phyloP scores from a whole-genome alignment of 2,113 vertebrate genomes.

The Daphoenositta chrysoptera region DNA sequence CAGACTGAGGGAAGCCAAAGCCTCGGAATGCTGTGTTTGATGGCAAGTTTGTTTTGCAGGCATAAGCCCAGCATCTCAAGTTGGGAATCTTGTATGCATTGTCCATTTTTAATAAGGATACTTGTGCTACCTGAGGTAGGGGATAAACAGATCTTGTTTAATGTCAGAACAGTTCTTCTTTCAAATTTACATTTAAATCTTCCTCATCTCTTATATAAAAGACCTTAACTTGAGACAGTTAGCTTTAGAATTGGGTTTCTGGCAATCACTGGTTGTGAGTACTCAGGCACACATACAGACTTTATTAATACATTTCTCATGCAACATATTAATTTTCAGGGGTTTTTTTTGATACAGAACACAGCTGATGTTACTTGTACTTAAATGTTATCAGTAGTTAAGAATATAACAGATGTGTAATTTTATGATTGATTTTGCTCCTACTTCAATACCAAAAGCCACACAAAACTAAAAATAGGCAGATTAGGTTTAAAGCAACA shows the following conservation, averaged over 20 bases:
- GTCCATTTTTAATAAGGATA: slow-evolving; percentile 80
- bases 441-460: not conserved
- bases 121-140: slow-evolving; percentile 71
- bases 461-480: not conserved
- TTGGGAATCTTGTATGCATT: slow-evolving; percentile 81
- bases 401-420: not conserved
- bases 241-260: not conserved
- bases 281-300: not conserved
- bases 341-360: not conserved
- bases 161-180: not conserved
- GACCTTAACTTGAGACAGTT: not conserved
- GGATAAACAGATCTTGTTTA: not conserved
- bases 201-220: not conserved
- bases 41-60: slow-evolving; percentile 82
- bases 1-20: slow-evolving; percentile 81
- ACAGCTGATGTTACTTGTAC: not conserved
- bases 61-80: slow-evolving; percentile 55
- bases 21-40: slow-evolving; percentile 83
- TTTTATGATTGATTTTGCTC: not conserved
- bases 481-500: not conserved
- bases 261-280: not conserved
- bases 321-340: not conserved
- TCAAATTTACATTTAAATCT: not conserved
- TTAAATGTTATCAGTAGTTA: not conserved
- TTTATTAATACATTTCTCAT: not conserved